phyloP scores from a whole-genome alignment of 2,888 invertebrate genomes.

The Nemotelus pantherinus region DNA sequence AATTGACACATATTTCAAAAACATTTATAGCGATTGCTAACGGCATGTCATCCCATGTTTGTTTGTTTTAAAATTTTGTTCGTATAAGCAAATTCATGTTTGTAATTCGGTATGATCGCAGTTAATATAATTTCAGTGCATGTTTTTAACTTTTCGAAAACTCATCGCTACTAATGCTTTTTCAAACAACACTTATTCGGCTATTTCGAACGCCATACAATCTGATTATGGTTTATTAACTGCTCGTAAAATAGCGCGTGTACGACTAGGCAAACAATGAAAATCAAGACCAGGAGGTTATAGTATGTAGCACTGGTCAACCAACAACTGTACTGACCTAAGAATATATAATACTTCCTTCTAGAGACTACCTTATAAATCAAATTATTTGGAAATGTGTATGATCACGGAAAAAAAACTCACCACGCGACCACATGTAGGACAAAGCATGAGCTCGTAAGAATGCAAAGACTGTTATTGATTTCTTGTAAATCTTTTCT shows the following conservation, averaged over 20 bases:
- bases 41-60: too few species aligned
- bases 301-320: too few species aligned
- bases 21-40: too few species aligned
- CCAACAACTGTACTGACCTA: background rate
- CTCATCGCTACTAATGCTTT: background rate
- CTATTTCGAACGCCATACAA: constrained; percentile 5
- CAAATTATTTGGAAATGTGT: constrained; percentile 49
- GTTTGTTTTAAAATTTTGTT: too few species aligned
- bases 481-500: constrained; percentile 14
- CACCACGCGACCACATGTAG: constrained; percentile 20
- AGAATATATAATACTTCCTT: constrained; percentile 45
- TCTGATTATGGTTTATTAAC: constrained; percentile 16
- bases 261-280: background rate
- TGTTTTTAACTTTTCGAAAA: too few species aligned
- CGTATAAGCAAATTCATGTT: too few species aligned
- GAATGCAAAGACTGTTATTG: constrained; percentile 13
- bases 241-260: constrained; percentile 12
- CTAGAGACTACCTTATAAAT: constrained; percentile 47
- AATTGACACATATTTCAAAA: too few species aligned
- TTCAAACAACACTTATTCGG: background rate
- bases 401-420: constrained; percentile 22
- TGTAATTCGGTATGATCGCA: too few species aligned
- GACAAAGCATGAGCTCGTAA: background rate
- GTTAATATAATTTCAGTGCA: background rate
- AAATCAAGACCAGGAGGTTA: background rate